Evolutionary conservation across 2,888 invertebrate genomes (phyloP), one percentile per base, ranked within the genome.

Genomic region (Lydus trimaculatus): DNA sequence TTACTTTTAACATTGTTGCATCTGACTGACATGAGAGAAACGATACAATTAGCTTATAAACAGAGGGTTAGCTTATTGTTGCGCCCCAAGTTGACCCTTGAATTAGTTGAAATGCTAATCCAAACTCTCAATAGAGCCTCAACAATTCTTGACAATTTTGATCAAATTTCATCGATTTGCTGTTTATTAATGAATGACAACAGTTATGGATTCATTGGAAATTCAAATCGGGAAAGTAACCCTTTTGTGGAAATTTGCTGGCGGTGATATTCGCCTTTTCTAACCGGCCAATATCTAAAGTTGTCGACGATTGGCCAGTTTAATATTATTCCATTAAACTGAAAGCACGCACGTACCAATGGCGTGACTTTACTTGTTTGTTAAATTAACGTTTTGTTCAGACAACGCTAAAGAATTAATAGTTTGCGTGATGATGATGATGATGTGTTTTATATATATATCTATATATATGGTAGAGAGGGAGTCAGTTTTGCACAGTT

Each of bases 291-390:
- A 69, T 79, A 84, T 84, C 84, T 83, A 83, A 84, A 84, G 77
- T 76, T 81, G 78, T 80, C 76, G 75, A 77, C 78, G 83, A 83
- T 83, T 83, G 82, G 83, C 72, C 75, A 74, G 77, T 77, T 82
- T 81, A 80, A 78, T 79, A 76, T 81, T 75, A 80, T 81, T 82
- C 83, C 83, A 84, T 84, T 84, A 84, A 81, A 76, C 79, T 83
- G 81, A 82, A 82, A 82, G 83, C 81, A 75, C 72, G 66, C 72
- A 75, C 79, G 77, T 43, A 71, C 83, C 83, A 82, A 84, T 83
- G 78, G 82, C 82, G 80, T 79, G 79, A 75, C 75, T 72, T 76
- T 76, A 77, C 56, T 56, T 52, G 48, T 23, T 56, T 76, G 73
- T 73, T 73, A 80, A 81, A 82, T 83, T 82, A 83, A 79, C 83